phyloP scores from a whole-genome alignment of 2,797 vertebrate species.

The Danio kyathit region DNA sequence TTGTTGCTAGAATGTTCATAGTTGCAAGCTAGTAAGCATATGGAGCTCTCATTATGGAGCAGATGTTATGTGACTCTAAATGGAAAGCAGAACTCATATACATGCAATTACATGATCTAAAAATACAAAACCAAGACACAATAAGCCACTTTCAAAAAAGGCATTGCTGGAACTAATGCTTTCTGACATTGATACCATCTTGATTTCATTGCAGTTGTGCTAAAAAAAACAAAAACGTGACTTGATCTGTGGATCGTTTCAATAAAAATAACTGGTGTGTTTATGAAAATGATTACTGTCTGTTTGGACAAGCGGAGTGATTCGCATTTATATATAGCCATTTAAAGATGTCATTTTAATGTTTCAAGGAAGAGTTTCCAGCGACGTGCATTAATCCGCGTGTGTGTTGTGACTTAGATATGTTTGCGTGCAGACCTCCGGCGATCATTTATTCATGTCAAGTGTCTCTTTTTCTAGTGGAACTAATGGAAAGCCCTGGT shows the following conservation, averaged over 20 bases:
- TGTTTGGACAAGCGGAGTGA: background rate
- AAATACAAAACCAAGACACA: background rate
- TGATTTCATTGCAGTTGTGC: background rate
- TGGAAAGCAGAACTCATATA: background rate
- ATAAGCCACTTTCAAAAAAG: background rate
- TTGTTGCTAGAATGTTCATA: background rate
- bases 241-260: background rate
- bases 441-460: conserved; percentile 61
- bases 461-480: conserved; percentile 68
- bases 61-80: conserved; percentile 13
- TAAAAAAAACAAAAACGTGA: background rate
- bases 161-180: conserved; percentile 14
- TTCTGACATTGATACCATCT: background rate
- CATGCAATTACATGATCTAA: conserved; percentile 14
- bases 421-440: conserved; percentile 67
- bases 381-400: conserved; percentile 21
- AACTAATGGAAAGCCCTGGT: conserved; percentile 73
- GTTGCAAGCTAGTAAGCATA: background rate
- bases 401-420: conserved; percentile 62
- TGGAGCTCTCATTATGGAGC: background rate
- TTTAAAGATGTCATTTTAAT: conserved; percentile 5
- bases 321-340: background rate
- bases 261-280: background rate
- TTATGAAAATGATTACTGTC: background rate
- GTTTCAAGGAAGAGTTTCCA: conserved; percentile 24